These are phyloP conservation scores for Acrobasis suavella DNA, from an alignment of 2,888 invertebrate species.

Conservation along the genomic window DNA sequence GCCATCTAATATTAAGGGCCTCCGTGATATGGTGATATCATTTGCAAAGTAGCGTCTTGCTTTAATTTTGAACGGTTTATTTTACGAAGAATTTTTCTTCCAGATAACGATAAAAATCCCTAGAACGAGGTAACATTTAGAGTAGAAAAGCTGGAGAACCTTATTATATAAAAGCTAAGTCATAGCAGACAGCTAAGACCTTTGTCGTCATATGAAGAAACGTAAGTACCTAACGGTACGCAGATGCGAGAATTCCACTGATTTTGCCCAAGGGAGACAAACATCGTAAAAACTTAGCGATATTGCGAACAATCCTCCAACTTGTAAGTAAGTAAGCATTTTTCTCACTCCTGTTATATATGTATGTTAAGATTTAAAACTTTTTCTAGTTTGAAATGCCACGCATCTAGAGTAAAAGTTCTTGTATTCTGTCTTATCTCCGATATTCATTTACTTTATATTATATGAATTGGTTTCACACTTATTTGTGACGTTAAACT, in stretches of 20 bases:
- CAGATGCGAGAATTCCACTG: conserved; percentile 66
- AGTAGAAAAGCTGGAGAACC: no score
- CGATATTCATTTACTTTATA: no score
- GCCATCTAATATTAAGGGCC: conserved; percentile 28
- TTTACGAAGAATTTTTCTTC: no score
- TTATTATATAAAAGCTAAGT: neutral
- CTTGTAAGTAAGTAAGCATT: conserved; percentile 57
- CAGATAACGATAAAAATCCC: no score
- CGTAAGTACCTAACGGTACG: conserved; percentile 59
- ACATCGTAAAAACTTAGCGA: conserved; percentile 63
- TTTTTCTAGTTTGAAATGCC: neutral
- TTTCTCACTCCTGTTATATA: conserved; percentile 41
- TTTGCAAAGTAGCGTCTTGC: conserved; percentile 16
- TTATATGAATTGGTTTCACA: no score
- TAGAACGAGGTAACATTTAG: no score
- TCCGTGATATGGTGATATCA: conserved; percentile 24
- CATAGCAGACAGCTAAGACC: neutral
- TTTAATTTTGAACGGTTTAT: conserved; percentile 2
- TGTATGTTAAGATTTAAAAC: neutral
- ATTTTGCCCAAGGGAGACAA: conserved; percentile 55
- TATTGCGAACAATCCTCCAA: conserved; percentile 63
- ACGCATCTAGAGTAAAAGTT: no score
- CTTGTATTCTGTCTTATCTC: no score
- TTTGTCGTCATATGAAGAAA: conserved; percentile 38
- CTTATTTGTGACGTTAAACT: no score